Conservation (phyloP, 2,888 invertebrate genomes). For the Andrena marginata region DNA sequence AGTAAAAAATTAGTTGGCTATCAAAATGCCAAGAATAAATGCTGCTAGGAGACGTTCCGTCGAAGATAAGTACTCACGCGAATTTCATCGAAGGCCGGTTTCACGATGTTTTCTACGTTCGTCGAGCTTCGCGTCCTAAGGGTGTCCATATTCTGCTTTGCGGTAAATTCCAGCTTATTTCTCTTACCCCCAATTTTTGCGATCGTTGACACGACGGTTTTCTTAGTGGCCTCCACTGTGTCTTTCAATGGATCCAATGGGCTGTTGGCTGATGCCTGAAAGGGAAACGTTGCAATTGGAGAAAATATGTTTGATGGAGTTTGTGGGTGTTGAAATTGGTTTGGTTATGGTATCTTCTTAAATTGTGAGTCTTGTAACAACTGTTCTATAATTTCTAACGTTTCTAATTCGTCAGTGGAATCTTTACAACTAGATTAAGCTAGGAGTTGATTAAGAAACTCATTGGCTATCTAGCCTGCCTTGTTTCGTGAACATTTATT, state of each 20-base stretch:
- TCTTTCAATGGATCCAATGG: neutral
- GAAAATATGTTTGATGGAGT: neutral
- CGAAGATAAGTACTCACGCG: constrained; percentile 18
- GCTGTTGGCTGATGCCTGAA: neutral
- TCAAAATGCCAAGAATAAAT: neutral
- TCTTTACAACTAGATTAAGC: neutral
- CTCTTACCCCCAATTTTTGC: neutral
- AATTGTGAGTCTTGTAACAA: neutral
- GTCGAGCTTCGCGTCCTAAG: neutral
- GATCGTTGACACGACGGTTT: neutral
- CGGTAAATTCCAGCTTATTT: neutral
- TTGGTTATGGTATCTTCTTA: neutral
- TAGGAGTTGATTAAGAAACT: neutral
- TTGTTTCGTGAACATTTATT: neutral
- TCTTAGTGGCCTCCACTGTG: neutral
- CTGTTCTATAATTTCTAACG: neutral
- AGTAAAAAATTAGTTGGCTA: neutral
- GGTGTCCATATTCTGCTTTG: neutral
- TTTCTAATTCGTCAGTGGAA: neutral
- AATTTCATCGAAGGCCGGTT: neutral
- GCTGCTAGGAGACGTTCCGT: neutral
- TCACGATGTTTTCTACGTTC: neutral
- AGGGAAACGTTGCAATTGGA: neutral
- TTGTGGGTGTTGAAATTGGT: neutral
- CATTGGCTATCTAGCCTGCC: neutral